These are phyloP conservation scores for Belgica antarctica DNA, from an alignment of 2,888 invertebrate species.

Conservation along the genomic window DNA sequence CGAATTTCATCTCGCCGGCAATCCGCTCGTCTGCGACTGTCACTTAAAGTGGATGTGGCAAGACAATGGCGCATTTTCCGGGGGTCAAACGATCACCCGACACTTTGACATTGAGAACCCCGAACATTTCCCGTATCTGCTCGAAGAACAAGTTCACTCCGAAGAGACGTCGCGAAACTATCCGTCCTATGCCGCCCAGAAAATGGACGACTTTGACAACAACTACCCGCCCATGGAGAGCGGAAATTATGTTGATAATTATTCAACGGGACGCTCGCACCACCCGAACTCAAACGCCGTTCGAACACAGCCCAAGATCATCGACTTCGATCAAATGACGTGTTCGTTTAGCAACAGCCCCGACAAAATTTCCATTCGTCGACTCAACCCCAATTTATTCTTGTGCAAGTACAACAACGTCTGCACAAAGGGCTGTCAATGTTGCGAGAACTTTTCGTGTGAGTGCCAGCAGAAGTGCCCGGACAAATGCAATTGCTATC, in stretches of 20 bases:
- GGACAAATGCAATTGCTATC: constrained; percentile 40
- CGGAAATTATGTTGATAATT: constrained; percentile 24
- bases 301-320: constrained; percentile 42
- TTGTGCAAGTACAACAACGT: constrained; percentile 41
- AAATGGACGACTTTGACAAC: constrained; percentile 36
- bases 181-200: constrained; percentile 41
- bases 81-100: not conserved
- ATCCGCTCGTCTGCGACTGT: constrained; percentile 43
- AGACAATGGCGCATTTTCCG: constrained; percentile 10
- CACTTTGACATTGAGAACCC: constrained; percentile 40
- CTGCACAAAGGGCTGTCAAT: constrained; percentile 39
- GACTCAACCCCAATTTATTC: constrained; percentile 34
- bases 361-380: constrained; percentile 34
- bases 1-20: constrained; percentile 39
- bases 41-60: constrained; percentile 44
- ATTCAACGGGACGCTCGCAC: not conserved
- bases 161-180: constrained; percentile 29
- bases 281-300: constrained; percentile 5
- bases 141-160: constrained; percentile 28
- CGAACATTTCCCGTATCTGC: constrained; percentile 38
- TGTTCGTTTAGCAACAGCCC: constrained; percentile 19
- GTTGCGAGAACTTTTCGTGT: constrained; percentile 41
- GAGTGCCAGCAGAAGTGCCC: constrained; percentile 43
- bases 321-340: constrained; percentile 43
- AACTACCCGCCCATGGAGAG: constrained; percentile 14